A percentile compares a stretch with the other conserved stretches of the same genome.
phyloP scores from a whole-genome alignment of 2,113 vertebrate species.

The Oceanites oceanicus region DNA sequence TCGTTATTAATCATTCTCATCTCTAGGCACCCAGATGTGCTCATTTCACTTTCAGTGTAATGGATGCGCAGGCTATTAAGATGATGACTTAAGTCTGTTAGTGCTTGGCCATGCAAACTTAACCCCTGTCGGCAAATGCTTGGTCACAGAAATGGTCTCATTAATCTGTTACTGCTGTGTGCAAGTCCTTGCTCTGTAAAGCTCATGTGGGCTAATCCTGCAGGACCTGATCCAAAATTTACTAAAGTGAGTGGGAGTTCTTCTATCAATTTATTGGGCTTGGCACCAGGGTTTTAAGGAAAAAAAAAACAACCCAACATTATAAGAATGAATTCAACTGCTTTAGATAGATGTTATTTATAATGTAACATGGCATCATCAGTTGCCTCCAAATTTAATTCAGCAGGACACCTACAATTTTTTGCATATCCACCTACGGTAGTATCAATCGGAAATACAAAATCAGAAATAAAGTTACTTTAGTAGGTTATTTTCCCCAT shows the following conservation, averaged over 20 bases:
- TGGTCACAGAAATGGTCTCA: constrained; percentile 7
- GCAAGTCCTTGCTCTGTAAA: neutral
- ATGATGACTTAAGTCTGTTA: constrained; percentile 27
- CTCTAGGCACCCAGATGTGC: neutral
- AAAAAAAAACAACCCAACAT: neutral
- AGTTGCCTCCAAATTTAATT: neutral
- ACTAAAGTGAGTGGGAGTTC: constrained; percentile 9
- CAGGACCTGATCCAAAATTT: constrained; percentile 9
- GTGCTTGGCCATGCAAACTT: constrained; percentile 26
- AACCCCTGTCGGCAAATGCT: neutral
- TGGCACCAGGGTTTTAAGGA: neutral
- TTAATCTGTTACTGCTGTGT: constrained; percentile 25
- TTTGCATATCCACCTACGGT: neutral
- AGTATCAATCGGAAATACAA: neutral
- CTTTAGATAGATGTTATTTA: neutral
- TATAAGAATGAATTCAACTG: constrained; percentile 5
- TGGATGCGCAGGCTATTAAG: neutral
- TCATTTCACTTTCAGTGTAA: constrained; percentile 26
- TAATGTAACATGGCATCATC: neutral
- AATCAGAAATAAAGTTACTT: neutral
- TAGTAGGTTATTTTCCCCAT: neutral
- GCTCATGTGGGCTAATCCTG: neutral
- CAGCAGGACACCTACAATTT: constrained; percentile 12
- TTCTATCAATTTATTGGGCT: neutral
- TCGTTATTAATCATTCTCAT: neutral